Conservation (phyloP, 2,797 vertebrate genomes). For the Acropternis orthonyx region DNA sequence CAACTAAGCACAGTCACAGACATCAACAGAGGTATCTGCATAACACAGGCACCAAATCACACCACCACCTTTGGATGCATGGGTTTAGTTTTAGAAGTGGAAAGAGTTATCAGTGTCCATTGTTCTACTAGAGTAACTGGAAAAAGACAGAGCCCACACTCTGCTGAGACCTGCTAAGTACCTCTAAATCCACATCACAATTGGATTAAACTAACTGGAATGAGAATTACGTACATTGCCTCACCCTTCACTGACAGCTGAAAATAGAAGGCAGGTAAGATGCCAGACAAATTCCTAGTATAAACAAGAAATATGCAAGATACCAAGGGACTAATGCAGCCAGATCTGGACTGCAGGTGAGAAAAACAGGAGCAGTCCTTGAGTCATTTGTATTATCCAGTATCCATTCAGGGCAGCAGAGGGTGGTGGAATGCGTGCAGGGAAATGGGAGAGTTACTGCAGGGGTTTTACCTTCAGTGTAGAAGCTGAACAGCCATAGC, state of each 20-base stretch:
- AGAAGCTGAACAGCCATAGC: neutral
- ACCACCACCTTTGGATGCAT: neutral
- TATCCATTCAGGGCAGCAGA: neutral
- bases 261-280: conserved; percentile 46
- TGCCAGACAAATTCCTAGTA: neutral
- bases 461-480: neutral
- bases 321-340: neutral
- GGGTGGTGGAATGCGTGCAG: neutral
- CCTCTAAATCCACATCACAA: conserved; percentile 54
- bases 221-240: conserved; percentile 31
- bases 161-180: conserved; percentile 8
- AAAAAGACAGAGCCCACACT: neutral
- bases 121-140: neutral
- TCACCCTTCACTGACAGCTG: conserved; percentile 29
- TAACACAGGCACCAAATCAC: neutral
- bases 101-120: neutral
- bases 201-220: conserved; percentile 59
- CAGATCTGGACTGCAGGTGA: neutral
- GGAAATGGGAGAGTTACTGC: neutral
- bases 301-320: neutral
- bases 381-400: neutral
- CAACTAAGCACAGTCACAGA: neutral
- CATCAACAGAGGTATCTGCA: neutral
- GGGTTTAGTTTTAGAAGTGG: neutral
- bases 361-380: neutral